These are phyloP conservation scores for Ceramica pisi DNA, from an alignment of 2,888 invertebrate species.

Conservation along the genomic window DNA sequence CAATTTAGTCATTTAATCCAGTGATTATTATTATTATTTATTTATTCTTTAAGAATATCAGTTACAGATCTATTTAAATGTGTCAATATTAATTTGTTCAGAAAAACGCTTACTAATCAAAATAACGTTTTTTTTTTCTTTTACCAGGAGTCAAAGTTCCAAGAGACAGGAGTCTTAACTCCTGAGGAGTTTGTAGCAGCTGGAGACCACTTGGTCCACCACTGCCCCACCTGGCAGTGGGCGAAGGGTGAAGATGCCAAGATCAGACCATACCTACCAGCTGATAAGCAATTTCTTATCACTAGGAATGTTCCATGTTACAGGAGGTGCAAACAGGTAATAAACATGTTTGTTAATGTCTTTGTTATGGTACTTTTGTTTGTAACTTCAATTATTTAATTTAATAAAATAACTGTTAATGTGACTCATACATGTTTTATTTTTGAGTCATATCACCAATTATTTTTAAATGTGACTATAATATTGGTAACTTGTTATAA, in stretches of 20 bases:
- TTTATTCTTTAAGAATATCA: too few species aligned
- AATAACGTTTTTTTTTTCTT: neutral
- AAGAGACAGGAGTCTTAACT: constrained; percentile 99
- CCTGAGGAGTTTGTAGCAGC: constrained; percentile 99
- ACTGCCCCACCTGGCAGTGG: constrained; percentile 99
- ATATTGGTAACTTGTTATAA: neutral
- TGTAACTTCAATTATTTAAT: neutral
- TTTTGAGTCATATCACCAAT: neutral
- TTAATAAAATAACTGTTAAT: neutral
- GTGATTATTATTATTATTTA: too few species aligned
- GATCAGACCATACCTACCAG: constrained; percentile 96
- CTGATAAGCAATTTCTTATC: constrained; percentile 98
- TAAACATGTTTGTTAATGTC: neutral
- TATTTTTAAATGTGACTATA: neutral
- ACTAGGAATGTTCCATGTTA: constrained; percentile 99
- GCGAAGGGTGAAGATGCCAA: constrained; percentile 97
- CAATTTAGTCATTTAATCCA: constrained; percentile 7
- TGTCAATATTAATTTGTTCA: neutral
- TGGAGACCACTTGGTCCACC: constrained; percentile 99
- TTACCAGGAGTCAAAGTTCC: constrained; percentile 97
- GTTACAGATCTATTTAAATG: too few species aligned
- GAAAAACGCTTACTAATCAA: neutral
- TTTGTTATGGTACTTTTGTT: neutral
- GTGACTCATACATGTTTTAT: neutral
- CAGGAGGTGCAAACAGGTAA: constrained; percentile 97